Percentiles rank a stretch among this genome's conserved stretches.
Conservation (phyloP, 2,888 invertebrate genomes). For the Hirtodrosophila duncani region DNA sequence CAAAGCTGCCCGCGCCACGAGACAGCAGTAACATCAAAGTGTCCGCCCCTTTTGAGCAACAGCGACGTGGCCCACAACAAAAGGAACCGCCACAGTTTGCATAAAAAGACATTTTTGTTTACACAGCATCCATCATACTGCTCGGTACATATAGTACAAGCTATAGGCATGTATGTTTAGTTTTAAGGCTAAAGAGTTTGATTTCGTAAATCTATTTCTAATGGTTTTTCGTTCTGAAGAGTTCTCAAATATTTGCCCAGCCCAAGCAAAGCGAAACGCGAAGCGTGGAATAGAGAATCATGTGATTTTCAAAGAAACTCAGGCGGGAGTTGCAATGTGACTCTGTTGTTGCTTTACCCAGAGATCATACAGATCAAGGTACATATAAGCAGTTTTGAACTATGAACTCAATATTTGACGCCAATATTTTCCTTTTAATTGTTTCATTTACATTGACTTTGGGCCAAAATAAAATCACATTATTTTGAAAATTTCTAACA, state of each 20-base stretch:
- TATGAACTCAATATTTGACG: no score
- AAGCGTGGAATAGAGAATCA: conserved; percentile 1
- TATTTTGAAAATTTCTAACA: no score
- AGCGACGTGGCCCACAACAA: conserved; percentile 62
- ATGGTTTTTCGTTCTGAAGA: conserved; percentile 43
- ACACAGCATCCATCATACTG: conserved; percentile 61
- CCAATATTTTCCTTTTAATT: no score
- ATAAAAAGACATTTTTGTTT: conserved; percentile 61
- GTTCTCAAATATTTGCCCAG: conserved; percentile 53
- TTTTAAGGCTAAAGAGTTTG: conserved; percentile 38
- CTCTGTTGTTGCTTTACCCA: no score
- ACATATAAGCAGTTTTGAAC: no score
- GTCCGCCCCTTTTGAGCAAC: conserved; percentile 37
- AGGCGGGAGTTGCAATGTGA: no score
- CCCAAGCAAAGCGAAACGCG: conserved; percentile 16
- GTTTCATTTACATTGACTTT: no score
- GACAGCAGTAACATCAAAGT: conserved; percentile 52
- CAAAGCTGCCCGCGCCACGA: conserved; percentile 33
- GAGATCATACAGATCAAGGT: no score
- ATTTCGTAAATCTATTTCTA: conserved; percentile 57
- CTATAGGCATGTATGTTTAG: not conserved
- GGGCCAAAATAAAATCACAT: no score
- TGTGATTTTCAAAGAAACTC: conserved; percentile 15
- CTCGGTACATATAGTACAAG: not conserved
- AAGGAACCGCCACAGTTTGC: conserved; percentile 60